Evolutionary conservation across 92 coral and sea anemone species (phyloP).

Genomic region (Zoanthus gigantus): DNA sequence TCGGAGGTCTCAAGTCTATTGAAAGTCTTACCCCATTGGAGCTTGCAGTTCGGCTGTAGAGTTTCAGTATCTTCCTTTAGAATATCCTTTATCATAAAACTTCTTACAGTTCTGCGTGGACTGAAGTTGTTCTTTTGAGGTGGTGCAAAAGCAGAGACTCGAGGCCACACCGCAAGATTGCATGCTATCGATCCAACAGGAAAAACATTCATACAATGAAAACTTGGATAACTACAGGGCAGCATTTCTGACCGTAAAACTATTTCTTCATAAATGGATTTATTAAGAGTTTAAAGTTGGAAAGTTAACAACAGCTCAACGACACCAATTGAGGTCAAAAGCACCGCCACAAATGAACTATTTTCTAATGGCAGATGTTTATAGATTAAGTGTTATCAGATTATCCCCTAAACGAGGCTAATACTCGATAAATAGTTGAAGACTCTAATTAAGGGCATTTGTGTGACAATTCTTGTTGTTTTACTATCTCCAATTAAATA

Average conservation of each 20-base stretch:
- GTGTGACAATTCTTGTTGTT: slow-evolving; percentile 20
- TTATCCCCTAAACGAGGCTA: slow-evolving; percentile 10
- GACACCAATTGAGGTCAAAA: slow-evolving; percentile 17
- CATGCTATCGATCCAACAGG: not conserved
- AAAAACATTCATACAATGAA: slow-evolving; percentile 12
- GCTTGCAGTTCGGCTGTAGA: not conserved
- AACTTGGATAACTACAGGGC: slow-evolving; percentile 26
- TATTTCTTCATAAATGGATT: not conserved
- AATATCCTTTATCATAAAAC: slow-evolving; percentile 85
- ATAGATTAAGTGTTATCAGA: slow-evolving; percentile 4
- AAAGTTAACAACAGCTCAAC: not conserved
- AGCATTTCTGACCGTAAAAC: not conserved
- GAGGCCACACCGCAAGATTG: slow-evolving; percentile 51
- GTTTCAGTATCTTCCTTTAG: slow-evolving; percentile 54
- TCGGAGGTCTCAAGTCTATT: not conserved
- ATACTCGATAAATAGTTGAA: not conserved
- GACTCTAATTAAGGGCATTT: not conserved
- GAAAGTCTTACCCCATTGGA: slow-evolving; percentile 6
- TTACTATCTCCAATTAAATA: not conserved
- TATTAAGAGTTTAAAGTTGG: not conserved
- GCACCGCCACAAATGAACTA: not conserved
- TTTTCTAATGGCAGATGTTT: not conserved
- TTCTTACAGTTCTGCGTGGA: slow-evolving; percentile 22
- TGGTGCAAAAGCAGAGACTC: slow-evolving; percentile 56
- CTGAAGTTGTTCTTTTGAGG: slow-evolving; percentile 30